Conservation (phyloP, 2,888 invertebrate species). For the Drosophila tripunctata region DNA sequence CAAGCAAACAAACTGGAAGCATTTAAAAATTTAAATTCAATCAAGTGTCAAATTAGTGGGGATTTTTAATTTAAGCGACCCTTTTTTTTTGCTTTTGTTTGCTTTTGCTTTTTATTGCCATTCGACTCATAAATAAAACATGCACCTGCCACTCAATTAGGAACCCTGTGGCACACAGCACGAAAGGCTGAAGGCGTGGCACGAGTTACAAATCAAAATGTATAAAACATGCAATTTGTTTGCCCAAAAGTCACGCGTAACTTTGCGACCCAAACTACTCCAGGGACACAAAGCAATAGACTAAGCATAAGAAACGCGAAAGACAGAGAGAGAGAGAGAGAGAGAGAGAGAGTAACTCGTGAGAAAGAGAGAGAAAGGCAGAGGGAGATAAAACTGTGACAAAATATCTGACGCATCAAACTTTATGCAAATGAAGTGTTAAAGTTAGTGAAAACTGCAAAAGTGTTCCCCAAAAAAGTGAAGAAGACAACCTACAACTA, state of each 20-base stretch:
- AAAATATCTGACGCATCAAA: conserved; percentile 27
- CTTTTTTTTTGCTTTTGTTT: too few relatives aligned
- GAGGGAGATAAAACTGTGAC: neutral
- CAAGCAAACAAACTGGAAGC: conserved; percentile 12
- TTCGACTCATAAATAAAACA: conserved; percentile 74
- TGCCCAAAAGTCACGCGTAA: conserved; percentile 77
- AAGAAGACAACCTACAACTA: conserved; percentile 19
- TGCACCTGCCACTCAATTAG: conserved; percentile 74
- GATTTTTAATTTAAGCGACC: conserved; percentile 72
- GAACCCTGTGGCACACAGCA: conserved; percentile 20
- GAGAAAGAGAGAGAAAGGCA: neutral
- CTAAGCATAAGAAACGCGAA: conserved; percentile 15
- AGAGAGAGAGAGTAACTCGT: neutral
- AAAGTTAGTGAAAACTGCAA: conserved; percentile 40
- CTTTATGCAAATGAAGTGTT: conserved; percentile 55
- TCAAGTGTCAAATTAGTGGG: conserved; percentile 80
- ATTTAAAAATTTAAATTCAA: conserved; percentile 74
- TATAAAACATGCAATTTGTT: conserved; percentile 79
- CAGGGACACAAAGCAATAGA: conserved; percentile 30
- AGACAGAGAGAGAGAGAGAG: neutral
- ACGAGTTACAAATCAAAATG: conserved; percentile 74
- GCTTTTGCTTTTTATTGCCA: too few relatives aligned
- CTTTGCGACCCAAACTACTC: conserved; percentile 50
- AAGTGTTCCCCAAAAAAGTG: conserved; percentile 35
- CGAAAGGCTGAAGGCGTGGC: conserved; percentile 29